phyloP scores from a whole-genome alignment of 2,113 vertebrate species.

The Myiagra hebetior region DNA sequence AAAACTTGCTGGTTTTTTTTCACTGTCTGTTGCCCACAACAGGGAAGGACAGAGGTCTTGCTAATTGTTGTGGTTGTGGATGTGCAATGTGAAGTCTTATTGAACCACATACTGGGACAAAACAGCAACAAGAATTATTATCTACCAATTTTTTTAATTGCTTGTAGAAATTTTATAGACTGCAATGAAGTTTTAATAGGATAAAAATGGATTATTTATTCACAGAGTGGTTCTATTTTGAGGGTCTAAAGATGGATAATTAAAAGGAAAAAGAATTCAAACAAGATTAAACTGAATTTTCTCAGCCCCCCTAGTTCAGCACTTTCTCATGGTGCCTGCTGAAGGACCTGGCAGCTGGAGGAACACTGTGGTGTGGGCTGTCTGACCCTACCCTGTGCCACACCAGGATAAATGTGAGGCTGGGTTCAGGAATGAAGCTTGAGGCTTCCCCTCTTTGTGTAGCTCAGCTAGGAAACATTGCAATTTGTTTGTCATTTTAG shows the following conservation, averaged over 20 bases:
- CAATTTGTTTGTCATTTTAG: background rate
- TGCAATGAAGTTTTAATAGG: background rate
- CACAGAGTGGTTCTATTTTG: background rate
- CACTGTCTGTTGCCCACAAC: background rate
- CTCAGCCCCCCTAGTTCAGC: background rate
- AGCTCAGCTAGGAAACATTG: background rate
- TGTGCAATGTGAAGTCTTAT: background rate
- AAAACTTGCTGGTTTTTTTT: background rate
- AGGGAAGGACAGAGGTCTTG: background rate
- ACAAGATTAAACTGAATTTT: background rate
- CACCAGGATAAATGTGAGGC: background rate
- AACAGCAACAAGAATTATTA: background rate
- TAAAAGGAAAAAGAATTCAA: background rate
- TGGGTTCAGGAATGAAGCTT: background rate
- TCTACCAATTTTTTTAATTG: background rate
- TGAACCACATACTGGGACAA: background rate
- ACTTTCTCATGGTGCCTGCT: background rate
- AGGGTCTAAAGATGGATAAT: background rate
- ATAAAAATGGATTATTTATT: background rate
- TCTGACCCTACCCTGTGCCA: background rate
- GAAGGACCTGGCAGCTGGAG: background rate
- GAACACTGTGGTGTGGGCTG: fast-evolving
- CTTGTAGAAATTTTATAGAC: background rate
- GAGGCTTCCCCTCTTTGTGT: background rate
- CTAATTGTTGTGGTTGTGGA: background rate